These are phyloP conservation scores for Erebia ligea DNA, from an alignment of 2,888 invertebrate species.

Conservation along the genomic window DNA sequence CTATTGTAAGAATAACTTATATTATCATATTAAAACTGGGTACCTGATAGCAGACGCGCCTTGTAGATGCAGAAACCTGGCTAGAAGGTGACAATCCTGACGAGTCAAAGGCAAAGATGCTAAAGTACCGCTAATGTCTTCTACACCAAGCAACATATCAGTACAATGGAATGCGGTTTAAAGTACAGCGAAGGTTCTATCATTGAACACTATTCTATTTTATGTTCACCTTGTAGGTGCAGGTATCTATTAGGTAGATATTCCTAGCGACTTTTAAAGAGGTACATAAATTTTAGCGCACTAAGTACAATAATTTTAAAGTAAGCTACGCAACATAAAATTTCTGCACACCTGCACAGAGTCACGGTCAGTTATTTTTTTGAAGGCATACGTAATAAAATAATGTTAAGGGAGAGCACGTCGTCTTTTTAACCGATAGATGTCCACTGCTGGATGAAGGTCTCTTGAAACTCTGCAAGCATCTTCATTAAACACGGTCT, in stretches of 20 bases:
- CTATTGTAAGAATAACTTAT: no score
- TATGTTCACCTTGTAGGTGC: slow-evolving; percentile 15
- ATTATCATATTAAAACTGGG: no score
- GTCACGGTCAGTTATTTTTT: no score
- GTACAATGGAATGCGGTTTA: slow-evolving; percentile 13
- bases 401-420: no score
- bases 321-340: not conserved
- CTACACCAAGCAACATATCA: not conserved
- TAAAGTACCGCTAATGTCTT: slow-evolving; percentile 20
- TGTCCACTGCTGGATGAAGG: no score
- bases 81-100: slow-evolving; percentile 23
- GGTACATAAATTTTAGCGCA: not conserved
- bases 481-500: no score
- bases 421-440: no score
- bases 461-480: no score
- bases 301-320: not conserved
- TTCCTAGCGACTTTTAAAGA: slow-evolving; percentile 14
- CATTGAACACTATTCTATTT: slow-evolving; percentile 12
- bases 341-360: no score
- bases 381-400: no score
- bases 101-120: slow-evolving; percentile 25
- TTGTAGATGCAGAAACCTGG: no score
- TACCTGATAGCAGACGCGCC: not conserved
- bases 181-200: slow-evolving; percentile 12
- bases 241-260: not conserved